Evolutionary conservation across 2,888 invertebrate genomes (phyloP).

Genomic region (Mythimna ferrago): DNA sequence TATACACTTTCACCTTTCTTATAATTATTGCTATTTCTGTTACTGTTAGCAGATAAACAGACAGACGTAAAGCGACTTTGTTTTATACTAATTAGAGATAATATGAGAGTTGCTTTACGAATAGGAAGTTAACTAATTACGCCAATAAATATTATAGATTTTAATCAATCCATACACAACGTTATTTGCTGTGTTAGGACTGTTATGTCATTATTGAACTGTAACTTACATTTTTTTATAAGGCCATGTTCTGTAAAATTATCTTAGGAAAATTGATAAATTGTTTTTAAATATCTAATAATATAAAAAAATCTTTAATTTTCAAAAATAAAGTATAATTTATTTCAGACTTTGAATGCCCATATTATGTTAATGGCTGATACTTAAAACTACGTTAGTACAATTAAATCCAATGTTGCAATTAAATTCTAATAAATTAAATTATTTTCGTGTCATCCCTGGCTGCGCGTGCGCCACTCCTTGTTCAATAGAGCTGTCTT

Average conservation of each 20-base stretch:
- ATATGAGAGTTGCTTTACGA: not conserved
- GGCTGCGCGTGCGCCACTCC: constrained; percentile 51
- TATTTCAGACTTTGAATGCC: too few species aligned
- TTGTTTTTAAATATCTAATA: not conserved
- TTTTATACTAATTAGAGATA: too few species aligned
- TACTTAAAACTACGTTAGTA: not conserved
- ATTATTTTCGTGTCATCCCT: constrained; percentile 49
- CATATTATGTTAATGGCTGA: too few species aligned
- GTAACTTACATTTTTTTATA: not conserved
- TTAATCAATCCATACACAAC: not conserved
- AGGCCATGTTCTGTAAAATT: not conserved
- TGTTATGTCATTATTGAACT: too few species aligned
- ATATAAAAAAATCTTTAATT: not conserved
- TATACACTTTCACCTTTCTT: too few species aligned
- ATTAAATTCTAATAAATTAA: not conserved
- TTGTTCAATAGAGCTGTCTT: constrained; percentile 64
- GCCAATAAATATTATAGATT: constrained; percentile 1
- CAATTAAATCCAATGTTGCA: not conserved
- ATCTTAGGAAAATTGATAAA: not conserved
- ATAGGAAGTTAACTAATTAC: not conserved
- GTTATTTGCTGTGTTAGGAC: not conserved
- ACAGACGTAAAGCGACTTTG: too few species aligned
- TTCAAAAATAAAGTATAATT: too few species aligned
- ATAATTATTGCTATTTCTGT: too few species aligned
- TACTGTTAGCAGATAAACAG: too few species aligned